These are phyloP conservation scores for Heliornis fulica DNA, from an alignment of 2,113 vertebrate genomes.

Conservation along the genomic window DNA sequence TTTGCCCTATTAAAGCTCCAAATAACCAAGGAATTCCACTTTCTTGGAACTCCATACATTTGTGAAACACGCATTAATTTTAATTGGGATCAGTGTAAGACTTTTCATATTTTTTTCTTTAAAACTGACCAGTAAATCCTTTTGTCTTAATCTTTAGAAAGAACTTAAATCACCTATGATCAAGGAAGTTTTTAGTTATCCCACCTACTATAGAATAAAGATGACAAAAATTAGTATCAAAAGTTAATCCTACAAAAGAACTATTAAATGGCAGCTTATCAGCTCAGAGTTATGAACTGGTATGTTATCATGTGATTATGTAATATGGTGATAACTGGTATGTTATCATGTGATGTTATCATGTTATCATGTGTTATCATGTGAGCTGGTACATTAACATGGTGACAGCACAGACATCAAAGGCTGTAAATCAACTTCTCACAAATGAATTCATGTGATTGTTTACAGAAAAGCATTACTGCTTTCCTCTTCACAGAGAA, in stretches of 20 bases:
- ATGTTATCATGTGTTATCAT: too few species aligned
- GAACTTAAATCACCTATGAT: not conserved
- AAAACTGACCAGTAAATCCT: not conserved
- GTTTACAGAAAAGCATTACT: not conserved
- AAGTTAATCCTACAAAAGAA: not conserved
- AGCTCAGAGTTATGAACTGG: not conserved
- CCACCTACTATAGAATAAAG: not conserved
- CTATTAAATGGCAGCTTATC: not conserved
- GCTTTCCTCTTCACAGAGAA: not conserved
- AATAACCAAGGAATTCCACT: not conserved
- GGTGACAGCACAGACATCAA: not conserved
- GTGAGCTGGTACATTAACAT: not conserved
- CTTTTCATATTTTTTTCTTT: not conserved
- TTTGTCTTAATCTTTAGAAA: not conserved
- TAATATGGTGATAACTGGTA: too few species aligned
- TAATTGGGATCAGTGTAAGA: fast-evolving
- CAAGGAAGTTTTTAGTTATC: not conserved
- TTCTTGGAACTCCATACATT: not conserved
- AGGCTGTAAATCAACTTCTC: not conserved
- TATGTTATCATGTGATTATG: not conserved
- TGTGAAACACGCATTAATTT: not conserved
- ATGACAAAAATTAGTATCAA: not conserved
- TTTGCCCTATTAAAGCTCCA: not conserved
- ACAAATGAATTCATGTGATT: not conserved
- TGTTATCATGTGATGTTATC: too few species aligned